phyloP scores from a whole-genome alignment of 1,140 invertebrate species.

The Centruroides vittatus region DNA sequence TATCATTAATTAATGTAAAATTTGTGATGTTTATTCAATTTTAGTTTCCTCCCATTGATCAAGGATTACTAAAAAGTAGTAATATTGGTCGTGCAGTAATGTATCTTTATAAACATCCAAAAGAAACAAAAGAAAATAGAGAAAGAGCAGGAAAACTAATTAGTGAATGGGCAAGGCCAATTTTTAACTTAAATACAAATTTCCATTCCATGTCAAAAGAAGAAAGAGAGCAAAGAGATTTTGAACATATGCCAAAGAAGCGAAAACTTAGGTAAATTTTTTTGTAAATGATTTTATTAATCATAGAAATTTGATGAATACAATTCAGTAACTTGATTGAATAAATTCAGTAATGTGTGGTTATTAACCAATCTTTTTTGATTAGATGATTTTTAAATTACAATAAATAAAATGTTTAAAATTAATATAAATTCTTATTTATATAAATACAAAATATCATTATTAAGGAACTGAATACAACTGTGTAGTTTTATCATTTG shows the following conservation, averaged over 20 bases:
- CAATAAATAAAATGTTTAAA: no score
- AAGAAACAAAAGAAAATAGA: constrained; percentile 88
- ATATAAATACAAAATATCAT: no score
- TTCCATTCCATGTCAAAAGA: constrained; percentile 58
- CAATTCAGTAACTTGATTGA: no score
- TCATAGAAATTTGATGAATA: neutral
- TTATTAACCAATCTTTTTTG: no score
- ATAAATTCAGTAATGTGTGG: no score
- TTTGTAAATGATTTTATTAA: constrained; percentile 1
- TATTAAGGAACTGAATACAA: no score
- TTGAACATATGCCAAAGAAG: constrained; percentile 54
- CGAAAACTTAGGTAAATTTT: constrained; percentile 3
- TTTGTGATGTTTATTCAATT: constrained; percentile 17
- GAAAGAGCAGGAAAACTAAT: constrained; percentile 81
- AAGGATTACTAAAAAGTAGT: constrained; percentile 77
- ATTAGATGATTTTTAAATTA: no score
- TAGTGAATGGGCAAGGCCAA: constrained; percentile 90
- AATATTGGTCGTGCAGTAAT: constrained; percentile 82
- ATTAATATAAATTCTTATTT: no score
- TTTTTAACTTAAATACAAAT: constrained; percentile 91
- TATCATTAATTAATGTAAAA: neutral
- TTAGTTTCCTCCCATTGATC: constrained; percentile 79
- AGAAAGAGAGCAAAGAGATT: constrained; percentile 67
- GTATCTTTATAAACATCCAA: constrained; percentile 98
- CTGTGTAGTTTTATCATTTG: no score